Evolutionary conservation across 2,797 vertebrate species (phyloP).

Genomic region (Acanthis flammea): DNA sequence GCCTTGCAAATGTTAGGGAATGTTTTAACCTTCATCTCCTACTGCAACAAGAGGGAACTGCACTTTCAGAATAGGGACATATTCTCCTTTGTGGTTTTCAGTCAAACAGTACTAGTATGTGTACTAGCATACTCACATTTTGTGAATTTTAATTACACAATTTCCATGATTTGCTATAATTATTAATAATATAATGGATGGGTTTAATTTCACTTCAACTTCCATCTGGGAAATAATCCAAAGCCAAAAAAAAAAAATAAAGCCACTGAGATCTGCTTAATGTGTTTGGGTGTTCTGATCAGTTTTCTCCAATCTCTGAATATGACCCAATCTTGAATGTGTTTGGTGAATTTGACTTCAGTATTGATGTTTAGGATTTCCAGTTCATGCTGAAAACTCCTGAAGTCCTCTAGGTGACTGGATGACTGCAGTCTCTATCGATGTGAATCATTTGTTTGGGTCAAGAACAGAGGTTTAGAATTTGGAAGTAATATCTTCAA

Average conservation of each 20-base stretch:
- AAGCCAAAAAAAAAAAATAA: background rate
- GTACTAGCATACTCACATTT: background rate
- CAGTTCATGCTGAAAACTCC: background rate
- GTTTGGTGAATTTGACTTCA: background rate
- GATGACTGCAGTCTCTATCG: background rate
- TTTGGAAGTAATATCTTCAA: slow-evolving; percentile 29
- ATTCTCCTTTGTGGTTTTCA: background rate
- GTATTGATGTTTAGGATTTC: background rate
- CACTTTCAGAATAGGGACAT: background rate
- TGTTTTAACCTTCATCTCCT: background rate
- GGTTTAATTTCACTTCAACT: background rate
- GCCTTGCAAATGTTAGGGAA: background rate
- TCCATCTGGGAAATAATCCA: background rate
- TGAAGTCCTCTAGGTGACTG: background rate
- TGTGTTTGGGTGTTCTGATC: background rate
- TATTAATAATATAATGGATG: background rate
- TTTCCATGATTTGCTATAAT: background rate
- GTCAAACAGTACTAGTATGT: background rate
- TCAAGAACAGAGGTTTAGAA: background rate
- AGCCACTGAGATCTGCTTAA: background rate
- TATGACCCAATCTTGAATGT: background rate
- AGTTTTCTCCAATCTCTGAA: background rate
- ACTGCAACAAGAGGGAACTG: background rate
- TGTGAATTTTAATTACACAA: background rate
- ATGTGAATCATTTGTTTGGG: background rate